These are phyloP conservation scores for Cosmia pyralina DNA, from an alignment of 2,888 invertebrate species.

Conservation along the genomic window DNA sequence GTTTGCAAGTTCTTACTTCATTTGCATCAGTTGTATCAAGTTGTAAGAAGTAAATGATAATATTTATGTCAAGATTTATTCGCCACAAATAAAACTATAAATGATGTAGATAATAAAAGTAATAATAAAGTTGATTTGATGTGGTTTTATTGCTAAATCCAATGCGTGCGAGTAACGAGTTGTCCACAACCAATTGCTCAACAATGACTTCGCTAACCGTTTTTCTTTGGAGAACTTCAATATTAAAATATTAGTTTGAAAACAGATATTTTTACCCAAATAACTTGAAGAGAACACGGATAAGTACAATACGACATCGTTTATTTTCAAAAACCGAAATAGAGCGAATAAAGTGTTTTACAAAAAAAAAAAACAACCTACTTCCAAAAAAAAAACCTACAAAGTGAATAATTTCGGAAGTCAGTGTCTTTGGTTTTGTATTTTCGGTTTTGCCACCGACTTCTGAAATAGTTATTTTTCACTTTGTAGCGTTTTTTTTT, in stretches of 20 bases:
- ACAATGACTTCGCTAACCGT: conserved; percentile 1
- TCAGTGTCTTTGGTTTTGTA: no score
- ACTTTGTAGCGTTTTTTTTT: no score
- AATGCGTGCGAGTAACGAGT: conserved; percentile 31
- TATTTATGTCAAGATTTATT: conserved; percentile 5
- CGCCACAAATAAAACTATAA: conserved; percentile 8
- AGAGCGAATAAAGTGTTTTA: no score
- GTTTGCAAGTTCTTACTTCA: neutral
- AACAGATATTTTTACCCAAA: neutral
- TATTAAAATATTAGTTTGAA: neutral
- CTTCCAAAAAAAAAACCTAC: no score
- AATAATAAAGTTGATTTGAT: conserved; percentile 35
- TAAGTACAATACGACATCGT: no score
- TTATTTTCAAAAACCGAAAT: no score
- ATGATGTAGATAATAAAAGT: conserved; percentile 31
- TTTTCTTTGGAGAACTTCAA: conserved; percentile 8
- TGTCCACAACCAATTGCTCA: conserved; percentile 29
- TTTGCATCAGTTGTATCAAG: neutral
- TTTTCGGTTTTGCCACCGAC: no score
- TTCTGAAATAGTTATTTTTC: no score
- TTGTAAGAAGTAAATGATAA: neutral
- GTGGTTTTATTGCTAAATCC: conserved; percentile 36
- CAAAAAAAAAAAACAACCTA: no score
- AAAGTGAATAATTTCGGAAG: no score
- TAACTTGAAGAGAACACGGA: no score